Evolutionary conservation across 2,888 invertebrate genomes (phyloP), one percentile per base, ranked within the genome.

Genomic region (Erpobdella octoculata): DNA sequence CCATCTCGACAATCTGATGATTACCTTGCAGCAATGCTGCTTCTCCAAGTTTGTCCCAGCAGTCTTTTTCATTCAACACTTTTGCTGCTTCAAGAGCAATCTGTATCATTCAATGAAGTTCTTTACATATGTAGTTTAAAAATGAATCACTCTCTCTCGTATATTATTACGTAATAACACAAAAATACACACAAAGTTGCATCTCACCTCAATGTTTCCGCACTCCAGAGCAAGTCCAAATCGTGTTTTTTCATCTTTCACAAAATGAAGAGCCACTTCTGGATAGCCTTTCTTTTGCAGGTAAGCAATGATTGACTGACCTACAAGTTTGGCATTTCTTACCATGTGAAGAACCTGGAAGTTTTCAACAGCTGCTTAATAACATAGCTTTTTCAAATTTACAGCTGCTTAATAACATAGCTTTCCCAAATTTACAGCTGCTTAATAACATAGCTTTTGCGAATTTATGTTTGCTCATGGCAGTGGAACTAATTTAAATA

Each of bases 241-340:
- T 28, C 95, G 87, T 0, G 97, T 99, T 81, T 95, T 95, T 76
- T 97, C 92, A 82, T 98, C 97, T 83, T 98, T 97, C 1, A 98
- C 98, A 85, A 98, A 98, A 84, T 98, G 97, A 4, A 98, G 86
- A 0, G 98, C 98, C 12, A 98, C 95, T 85, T 98, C 97, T 0
- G 98, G 97, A 82, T 97, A 98, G 1, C 97, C 96, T 85, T 98
- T 99, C 84, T 96, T 94, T 83, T 99, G 97, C 73, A 98, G 85
- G 81, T 98, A 98, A 0, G 97, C 93, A 79, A 98, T 99, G 79
- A 98, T 98, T 72, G 96, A 94, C 85, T 99, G 98, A 0, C 98
- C 98, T 15, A 99, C 95, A 0, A 99, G 86, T 78, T 95, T 91
- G 12, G 96, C 91, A 73, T 92, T 94, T 59, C 93, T 88, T 35